Conservation (phyloP, 2,113 vertebrate genomes). For the Plecotus auritus region DNA sequence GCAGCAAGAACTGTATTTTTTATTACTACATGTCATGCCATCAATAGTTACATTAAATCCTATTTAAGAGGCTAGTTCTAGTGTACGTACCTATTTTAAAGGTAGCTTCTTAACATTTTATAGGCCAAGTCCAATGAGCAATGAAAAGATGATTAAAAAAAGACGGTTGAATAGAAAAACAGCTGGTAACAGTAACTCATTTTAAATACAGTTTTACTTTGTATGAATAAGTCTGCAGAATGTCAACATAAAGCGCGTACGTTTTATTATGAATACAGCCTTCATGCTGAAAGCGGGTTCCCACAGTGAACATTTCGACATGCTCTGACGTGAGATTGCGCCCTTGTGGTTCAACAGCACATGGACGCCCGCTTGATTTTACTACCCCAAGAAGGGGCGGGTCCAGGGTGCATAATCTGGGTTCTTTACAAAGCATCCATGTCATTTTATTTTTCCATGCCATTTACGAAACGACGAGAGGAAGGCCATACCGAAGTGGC, state of each 20-base stretch:
- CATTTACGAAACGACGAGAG: background rate
- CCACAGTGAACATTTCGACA: conserved; percentile 42
- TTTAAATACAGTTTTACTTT: conserved; percentile 57
- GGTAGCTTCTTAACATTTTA: conserved; percentile 55
- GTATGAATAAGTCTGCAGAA: conserved; percentile 64
- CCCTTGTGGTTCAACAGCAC: conserved; percentile 16
- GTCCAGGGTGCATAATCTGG: background rate
- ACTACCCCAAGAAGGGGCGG: background rate
- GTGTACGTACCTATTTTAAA: conserved; percentile 49
- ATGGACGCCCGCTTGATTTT: conserved; percentile 37
- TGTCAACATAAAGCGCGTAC: conserved; percentile 46
- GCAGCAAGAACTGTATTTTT: background rate
- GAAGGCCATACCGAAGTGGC: background rate
- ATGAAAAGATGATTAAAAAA: conserved; percentile 58
- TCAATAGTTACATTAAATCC: conserved; percentile 42
- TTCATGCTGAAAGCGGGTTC: conserved; percentile 48
- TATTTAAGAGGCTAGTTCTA: conserved; percentile 51
- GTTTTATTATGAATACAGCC: conserved; percentile 58
- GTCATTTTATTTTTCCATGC: conserved; percentile 34
- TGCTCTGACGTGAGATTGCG: conserved; percentile 38
- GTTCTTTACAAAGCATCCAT: conserved; percentile 12
- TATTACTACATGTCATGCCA: conserved; percentile 45
- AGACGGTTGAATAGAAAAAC: conserved; percentile 53
- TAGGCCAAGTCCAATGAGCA: conserved; percentile 47
- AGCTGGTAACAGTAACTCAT: conserved; percentile 42